Conservation (phyloP, 1,140 invertebrate species). For the Drosophila chauvacae region DNA sequence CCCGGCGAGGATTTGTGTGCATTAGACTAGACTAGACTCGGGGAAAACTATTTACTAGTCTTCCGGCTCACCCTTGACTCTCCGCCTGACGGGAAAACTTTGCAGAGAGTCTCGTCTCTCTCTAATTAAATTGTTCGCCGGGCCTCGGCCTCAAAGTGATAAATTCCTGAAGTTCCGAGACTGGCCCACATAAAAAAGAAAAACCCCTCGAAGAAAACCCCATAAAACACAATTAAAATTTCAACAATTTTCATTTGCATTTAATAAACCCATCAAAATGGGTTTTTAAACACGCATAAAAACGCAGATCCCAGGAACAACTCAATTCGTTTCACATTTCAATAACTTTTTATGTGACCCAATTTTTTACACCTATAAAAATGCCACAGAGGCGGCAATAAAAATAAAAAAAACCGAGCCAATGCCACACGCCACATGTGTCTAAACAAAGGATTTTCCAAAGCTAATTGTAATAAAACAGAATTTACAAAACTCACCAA, state of each 20-base stretch:
- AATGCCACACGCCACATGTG: slow-evolving; percentile 71
- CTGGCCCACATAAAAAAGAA: slow-evolving; percentile 15
- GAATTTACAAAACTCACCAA: slow-evolving; percentile 44
- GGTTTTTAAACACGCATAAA: slow-evolving; percentile 54
- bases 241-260: slow-evolving; percentile 79
- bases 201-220: background rate
- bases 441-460: slow-evolving; percentile 77
- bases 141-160: slow-evolving; percentile 33
- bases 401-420: slow-evolving; percentile 10
- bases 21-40: slow-evolving; percentile 43
- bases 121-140: slow-evolving; percentile 49
- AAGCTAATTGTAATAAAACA: slow-evolving; percentile 71
- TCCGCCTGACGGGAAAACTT: slow-evolving; percentile 17
- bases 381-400: slow-evolving; percentile 39
- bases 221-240: slow-evolving; percentile 80
- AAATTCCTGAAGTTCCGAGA: slow-evolving; percentile 38
- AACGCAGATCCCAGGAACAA: slow-evolving; percentile 26
- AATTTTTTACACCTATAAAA: slow-evolving; percentile 82
- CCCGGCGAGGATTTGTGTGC: slow-evolving; percentile 71
- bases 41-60: slow-evolving; percentile 38
- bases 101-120: slow-evolving; percentile 16
- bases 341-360: slow-evolving; percentile 71
- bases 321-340: slow-evolving; percentile 65
- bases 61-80: background rate
- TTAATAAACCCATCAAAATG: slow-evolving; percentile 78